These are phyloP conservation scores for Sebastes cheni DNA, from an alignment of 2,797 vertebrate genomes.

Conservation along the genomic window DNA sequence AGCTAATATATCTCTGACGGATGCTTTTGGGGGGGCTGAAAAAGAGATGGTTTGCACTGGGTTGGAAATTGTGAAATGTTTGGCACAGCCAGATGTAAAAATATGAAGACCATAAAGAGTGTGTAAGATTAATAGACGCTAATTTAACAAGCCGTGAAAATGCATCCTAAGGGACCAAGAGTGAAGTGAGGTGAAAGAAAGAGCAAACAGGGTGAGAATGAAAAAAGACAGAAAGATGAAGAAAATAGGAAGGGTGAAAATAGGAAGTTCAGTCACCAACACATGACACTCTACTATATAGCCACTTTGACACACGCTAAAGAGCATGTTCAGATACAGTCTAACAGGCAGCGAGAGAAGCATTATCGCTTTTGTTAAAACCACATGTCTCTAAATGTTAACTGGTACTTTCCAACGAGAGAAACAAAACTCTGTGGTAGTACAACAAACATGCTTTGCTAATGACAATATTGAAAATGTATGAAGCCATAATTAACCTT, in stretches of 20 bases:
- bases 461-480: slow-evolving; percentile 10
- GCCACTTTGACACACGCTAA: not conserved
- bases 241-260: slow-evolving; percentile 39
- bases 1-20: slow-evolving; percentile 51
- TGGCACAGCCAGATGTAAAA: slow-evolving; percentile 37
- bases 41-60: slow-evolving; percentile 11
- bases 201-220: not conserved
- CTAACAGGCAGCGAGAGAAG: not conserved
- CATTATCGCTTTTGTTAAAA: not conserved
- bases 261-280: slow-evolving; percentile 45
- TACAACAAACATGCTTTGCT: slow-evolving; percentile 5
- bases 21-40: slow-evolving; percentile 12
- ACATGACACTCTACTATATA: slow-evolving; percentile 7
- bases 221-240: not conserved
- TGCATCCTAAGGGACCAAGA: not conserved
- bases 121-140: not conserved
- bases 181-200: not conserved
- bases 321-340: not conserved
- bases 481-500: not conserved
- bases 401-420: slow-evolving; percentile 13
- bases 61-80: slow-evolving; percentile 45
- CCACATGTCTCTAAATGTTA: slow-evolving; percentile 9
- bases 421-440: slow-evolving; percentile 9
- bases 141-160: slow-evolving; percentile 7
- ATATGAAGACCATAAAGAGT: slow-evolving; percentile 17